Conservation (phyloP, 2,797 vertebrate species). For the Emydoidea blandingii region DNA sequence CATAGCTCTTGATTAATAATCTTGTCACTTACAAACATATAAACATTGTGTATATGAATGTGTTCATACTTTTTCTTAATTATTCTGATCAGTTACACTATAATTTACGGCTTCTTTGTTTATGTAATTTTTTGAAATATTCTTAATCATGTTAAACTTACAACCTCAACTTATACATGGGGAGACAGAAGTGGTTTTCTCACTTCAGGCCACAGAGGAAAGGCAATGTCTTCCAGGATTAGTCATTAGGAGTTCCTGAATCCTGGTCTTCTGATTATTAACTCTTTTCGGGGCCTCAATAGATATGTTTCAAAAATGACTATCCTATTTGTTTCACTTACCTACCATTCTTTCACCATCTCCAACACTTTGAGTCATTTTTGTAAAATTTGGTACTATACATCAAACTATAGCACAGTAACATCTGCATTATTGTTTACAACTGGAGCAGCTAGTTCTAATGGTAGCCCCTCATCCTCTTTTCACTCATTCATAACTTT, state of each 20-base stretch:
- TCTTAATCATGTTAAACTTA: not conserved
- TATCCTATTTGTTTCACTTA: not conserved
- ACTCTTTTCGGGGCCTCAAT: not conserved
- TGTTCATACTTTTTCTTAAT: not conserved
- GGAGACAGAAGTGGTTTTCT: not conserved
- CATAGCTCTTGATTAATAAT: not conserved
- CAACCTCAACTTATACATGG: not conserved
- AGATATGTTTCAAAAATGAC: not conserved
- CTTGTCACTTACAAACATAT: not conserved
- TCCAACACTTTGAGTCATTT: not conserved
- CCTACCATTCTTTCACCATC: not conserved
- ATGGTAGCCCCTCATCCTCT: not conserved
- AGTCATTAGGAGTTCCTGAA: slow-evolving; percentile 10
- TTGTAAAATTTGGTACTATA: not conserved
- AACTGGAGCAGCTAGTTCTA: not conserved
- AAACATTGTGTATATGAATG: not conserved
- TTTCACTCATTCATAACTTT: not conserved
- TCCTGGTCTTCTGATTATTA: not conserved
- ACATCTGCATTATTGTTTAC: not conserved
- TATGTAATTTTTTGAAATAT: not conserved
- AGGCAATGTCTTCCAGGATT: not conserved
- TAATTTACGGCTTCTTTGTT: not conserved
- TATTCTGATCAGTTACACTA: not conserved
- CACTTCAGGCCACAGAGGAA: not conserved
- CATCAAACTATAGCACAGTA: not conserved